Base-by-base conservation (phyloP, 2,888 invertebrate species). In the Heliconius hortense region DNA sequence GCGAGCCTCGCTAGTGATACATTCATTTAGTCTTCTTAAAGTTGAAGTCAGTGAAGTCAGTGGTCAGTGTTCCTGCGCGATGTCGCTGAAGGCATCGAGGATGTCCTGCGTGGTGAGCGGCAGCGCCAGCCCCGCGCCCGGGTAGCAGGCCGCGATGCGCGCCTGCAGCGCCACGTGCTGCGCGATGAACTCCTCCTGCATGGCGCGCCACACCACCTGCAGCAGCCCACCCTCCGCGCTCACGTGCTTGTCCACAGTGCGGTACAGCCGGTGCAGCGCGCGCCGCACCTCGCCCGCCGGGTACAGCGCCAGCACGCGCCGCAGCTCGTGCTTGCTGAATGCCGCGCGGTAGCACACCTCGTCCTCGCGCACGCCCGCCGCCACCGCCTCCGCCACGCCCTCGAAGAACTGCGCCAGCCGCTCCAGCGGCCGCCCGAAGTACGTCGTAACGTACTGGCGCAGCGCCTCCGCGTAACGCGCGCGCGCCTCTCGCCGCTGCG, bases 171-270 rank as follows among this genome's bases (percentile, higher is more conserved):
- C 89, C 73, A 86, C 87, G 91, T 99, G 98, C 90, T 99, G 99
- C 82, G 97, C 96, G 83, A 99, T 97, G 92, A 99, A 99, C 94
- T 99, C 99, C 89, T 99, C 98, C 94, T 99, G 99, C 99, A 99
- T 99, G 83, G 98, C 98, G 87, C 98, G 96, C 99, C 99, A 99
- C 76, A 99, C 99, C 72, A 99, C 99, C 95, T 98, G 97, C 84
- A 98, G 94, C 80, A 99, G 95, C 86, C 98, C 98, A 88, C 97
- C 97, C 90, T 98, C 98, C 90, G 98, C 98, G 85, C 98, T 98
- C 67, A 99, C 94, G 91, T 99, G 99, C 94, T 99, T 99, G 89
- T 99, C 99, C 75, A 99, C 98, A 90, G 98, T 98, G 89, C 97
- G 97, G 90, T 98, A 99, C 78, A 99, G 95, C 84, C 97, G 96